A percentile compares a stretch with the other conserved stretches of the same genome.
These are phyloP conservation scores for Napeogenes sylphis DNA, from an alignment of 2,888 invertebrate species.

Conservation along the genomic window DNA sequence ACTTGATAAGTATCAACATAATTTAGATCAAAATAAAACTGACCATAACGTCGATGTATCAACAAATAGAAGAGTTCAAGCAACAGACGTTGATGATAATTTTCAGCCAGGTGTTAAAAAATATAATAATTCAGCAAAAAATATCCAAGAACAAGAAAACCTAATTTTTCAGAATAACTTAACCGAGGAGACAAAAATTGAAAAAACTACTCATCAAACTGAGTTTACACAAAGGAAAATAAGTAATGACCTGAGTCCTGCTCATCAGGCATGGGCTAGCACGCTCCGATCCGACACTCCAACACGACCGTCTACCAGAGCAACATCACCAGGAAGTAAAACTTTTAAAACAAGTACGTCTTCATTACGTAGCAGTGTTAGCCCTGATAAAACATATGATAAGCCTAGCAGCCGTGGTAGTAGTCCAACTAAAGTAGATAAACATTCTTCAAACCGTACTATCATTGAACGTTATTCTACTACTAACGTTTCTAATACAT, in stretches of 20 bases:
- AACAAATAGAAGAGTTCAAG: background rate
- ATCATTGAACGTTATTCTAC: conserved; percentile 50
- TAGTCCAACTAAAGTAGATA: conserved; percentile 53
- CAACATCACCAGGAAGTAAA: conserved; percentile 77
- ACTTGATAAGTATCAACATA: conserved; percentile 20
- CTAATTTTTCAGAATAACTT: conserved; percentile 44
- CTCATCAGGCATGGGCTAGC: conserved; percentile 86
- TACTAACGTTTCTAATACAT: conserved; percentile 49
- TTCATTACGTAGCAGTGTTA: conserved; percentile 74
- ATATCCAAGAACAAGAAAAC: conserved; percentile 43
- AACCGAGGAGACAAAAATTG: conserved; percentile 48
- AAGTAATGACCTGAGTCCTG: conserved; percentile 82
- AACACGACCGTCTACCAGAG: conserved; percentile 67
- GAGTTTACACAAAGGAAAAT: conserved; percentile 78
- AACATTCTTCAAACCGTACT: conserved; percentile 53
- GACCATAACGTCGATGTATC: conserved; percentile 26
- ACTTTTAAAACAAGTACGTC: conserved; percentile 73
- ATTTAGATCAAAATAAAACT: conserved; percentile 10
- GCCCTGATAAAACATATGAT: conserved; percentile 62
- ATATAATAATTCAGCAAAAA: conserved; percentile 22
- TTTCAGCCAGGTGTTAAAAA: conserved; percentile 6
- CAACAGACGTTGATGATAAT: background rate
- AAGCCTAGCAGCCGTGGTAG: conserved; percentile 59
- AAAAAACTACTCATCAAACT: conserved; percentile 78
- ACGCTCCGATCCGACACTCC: conserved; percentile 83